Evolutionary conservation across 35 echinoderm and acorn worm genomes (phyloP).

Genomic region (Anneissia japonica): DNA sequence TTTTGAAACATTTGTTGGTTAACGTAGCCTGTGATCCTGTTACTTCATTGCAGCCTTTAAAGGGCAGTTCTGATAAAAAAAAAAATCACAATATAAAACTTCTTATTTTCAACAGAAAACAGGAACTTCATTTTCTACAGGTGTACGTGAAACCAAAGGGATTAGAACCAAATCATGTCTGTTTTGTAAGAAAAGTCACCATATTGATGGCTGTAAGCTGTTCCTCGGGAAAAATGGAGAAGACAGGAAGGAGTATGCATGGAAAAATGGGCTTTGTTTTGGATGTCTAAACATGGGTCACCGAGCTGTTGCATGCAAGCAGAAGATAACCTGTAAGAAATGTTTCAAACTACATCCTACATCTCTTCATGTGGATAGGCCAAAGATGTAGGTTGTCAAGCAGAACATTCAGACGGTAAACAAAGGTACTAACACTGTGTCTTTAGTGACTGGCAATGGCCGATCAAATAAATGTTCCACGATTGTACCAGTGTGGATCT

Average conservation of each 20-base stretch:
- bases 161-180: no score
- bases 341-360: not conserved
- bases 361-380: not conserved
- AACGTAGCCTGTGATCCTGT: no score
- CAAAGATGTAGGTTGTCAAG: no score
- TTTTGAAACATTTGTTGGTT: no score
- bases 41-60: no score
- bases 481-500: slow-evolving; percentile 63
- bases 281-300: not conserved
- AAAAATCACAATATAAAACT: no score
- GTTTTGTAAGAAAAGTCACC: no score
- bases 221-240: no score
- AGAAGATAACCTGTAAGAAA: not conserved
- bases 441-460: not conserved
- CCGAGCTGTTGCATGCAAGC: not conserved
- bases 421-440: not conserved
- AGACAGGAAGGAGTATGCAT: not conserved
- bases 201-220: no score
- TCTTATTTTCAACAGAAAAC: no score
- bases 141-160: no score
- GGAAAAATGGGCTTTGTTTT: not conserved
- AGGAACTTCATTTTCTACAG: not conserved
- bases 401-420: not conserved
- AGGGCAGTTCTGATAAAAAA: no score
- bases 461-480: not conserved